Conservation (phyloP, 2,888 invertebrate genomes). For the Dromius quadrimaculatus region DNA sequence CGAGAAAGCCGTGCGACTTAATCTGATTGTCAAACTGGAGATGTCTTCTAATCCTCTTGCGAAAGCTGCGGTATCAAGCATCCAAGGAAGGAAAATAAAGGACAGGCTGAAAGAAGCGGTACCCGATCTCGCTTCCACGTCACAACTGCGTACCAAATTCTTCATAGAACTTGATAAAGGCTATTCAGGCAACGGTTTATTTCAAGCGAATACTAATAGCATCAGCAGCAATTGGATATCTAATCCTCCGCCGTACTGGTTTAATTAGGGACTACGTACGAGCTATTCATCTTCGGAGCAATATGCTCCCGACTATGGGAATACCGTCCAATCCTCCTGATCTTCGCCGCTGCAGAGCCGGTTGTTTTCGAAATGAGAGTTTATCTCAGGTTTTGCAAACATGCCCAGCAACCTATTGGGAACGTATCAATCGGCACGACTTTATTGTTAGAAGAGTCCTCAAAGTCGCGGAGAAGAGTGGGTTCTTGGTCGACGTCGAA, state of each 20-base stretch:
- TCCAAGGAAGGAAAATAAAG: neutral
- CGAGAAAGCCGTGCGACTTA: neutral
- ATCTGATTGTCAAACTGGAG: neutral
- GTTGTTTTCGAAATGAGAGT: neutral
- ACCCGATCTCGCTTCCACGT: slow-evolving; percentile 46
- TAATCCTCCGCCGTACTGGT: neutral
- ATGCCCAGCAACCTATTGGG: neutral
- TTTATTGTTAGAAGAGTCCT: no score
- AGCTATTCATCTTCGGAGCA: neutral
- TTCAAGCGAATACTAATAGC: neutral
- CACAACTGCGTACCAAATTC: neutral
- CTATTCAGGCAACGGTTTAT: slow-evolving; percentile 4
- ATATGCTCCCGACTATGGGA: neutral
- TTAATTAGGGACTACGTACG: neutral
- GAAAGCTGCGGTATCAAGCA: neutral
- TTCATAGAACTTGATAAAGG: neutral
- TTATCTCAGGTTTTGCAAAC: neutral
- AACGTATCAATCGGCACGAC: neutral
- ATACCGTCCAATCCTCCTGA: neutral
- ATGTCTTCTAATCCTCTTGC: neutral
- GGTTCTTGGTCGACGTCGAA: neutral
- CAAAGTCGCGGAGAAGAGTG: neutral
- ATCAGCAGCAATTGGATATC: neutral
- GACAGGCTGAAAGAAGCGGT: neutral
- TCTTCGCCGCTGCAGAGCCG: neutral